phyloP scores from a whole-genome alignment of 2,888 invertebrate genomes.

The Schrankia costaestrigalis region DNA sequence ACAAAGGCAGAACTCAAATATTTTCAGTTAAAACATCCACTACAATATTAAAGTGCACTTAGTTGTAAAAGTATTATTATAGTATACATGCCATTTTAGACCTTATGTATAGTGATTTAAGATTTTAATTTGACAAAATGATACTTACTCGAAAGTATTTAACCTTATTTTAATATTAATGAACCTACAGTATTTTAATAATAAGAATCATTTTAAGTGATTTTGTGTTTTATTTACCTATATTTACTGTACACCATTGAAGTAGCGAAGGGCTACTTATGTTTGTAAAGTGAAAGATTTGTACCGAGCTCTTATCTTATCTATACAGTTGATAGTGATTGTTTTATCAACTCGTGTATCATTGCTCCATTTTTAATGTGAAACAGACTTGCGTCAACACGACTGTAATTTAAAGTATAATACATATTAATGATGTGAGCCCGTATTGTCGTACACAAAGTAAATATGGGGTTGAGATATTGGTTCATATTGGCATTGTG shows the following conservation, averaged over 20 bases:
- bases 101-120: conserved; percentile 11
- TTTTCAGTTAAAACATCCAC: conserved; percentile 35
- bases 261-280: conserved; percentile 10
- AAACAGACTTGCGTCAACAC: conserved; percentile 43
- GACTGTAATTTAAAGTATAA: conserved; percentile 26
- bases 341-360: conserved; percentile 57
- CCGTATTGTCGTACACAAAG: conserved; percentile 21
- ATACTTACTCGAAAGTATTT: conserved; percentile 1
- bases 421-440: conserved; percentile 50
- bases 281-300: conserved; percentile 31
- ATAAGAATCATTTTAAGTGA: conserved; percentile 15
- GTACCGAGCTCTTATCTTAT: conserved; percentile 52
- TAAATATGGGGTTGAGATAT: conserved; percentile 55
- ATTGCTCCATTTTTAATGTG: conserved; percentile 57
- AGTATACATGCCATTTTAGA: conserved; percentile 15
- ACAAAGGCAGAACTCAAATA: conserved; percentile 51
- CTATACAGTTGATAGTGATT: conserved; percentile 49
- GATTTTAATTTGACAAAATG: conserved; percentile 11
- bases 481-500: conserved; percentile 34
- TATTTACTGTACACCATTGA: conserved; percentile 5
- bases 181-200: conserved; percentile 19
- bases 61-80: conserved; percentile 7
- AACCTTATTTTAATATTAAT: conserved; percentile 25
- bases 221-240: conserved; percentile 16
- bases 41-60: neutral